Base-by-base conservation (phyloP, 2,113 vertebrate species). In the Oceanodroma tethys region DNA sequence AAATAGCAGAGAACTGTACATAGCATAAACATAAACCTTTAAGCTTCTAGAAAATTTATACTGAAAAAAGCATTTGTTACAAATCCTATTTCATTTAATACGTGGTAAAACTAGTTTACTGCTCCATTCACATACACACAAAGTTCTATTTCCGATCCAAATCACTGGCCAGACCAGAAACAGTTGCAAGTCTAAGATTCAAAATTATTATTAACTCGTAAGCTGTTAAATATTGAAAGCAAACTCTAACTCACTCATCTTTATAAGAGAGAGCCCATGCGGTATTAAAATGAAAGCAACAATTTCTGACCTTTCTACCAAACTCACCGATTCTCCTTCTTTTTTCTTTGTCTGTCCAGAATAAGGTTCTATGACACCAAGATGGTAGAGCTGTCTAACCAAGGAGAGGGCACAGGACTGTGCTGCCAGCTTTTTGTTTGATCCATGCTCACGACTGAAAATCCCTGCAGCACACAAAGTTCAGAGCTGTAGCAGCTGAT, bases 401-500 rank as follows among this genome's bases (percentile, higher is more conserved):
- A 99, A 96, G 52, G 99, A 99, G 42, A 99, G 98, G 4, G 99
- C 99, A 91, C 99, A 99, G 17, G 99, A 99, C 90, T 99, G 99
- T 3, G 99, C 99, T 40, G 99, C 99, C 97, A 99, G 95, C 98
- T 99, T 99, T 97, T 99, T 99, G 97, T 99, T 99, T 50, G 99
- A 99, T 90, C 99, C 99, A 26, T 99, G 99, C 82, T 99, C 99
- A 4, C 99, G 98, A 27, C 99, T 98, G 29, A 98, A 98, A 96
- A 99, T 99, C 90, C 98, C 99, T 99, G 93, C 10, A 92, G 94
- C 40, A 98, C 65, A 96, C 42, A 96, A 96, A 79, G 40, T 62
- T 80, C 48, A 93, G 11, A 72, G 88, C 94, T 96, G 92, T 4
- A 76, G 81, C 13, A 52, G 42, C 40, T 7, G 4, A 53, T 4